phyloP scores from a whole-genome alignment of 2,113 vertebrate species.

The Dascyllus trimaculatus region DNA sequence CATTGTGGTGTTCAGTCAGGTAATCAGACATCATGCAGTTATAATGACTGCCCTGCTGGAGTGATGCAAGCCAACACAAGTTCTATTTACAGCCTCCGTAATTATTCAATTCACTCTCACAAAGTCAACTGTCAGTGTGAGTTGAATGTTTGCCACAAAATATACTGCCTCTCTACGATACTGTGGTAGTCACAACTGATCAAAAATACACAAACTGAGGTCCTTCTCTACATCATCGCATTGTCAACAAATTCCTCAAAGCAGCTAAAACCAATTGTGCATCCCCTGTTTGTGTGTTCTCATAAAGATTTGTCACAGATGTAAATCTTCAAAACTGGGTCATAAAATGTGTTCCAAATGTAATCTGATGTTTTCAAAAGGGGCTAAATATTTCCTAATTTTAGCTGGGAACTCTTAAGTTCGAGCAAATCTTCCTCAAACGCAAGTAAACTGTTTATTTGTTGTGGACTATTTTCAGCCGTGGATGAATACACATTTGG shows the following conservation, averaged over 20 bases:
- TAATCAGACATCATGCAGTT: constrained; percentile 70
- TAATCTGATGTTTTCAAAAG: not conserved
- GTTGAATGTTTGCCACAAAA: constrained; percentile 15
- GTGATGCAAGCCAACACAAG: constrained; percentile 44
- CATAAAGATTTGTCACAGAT: not conserved
- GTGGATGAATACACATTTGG: constrained; percentile 21
- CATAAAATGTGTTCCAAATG: not conserved
- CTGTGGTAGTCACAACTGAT: not conserved
- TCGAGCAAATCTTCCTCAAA: constrained; percentile 8
- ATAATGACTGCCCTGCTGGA: constrained; percentile 64
- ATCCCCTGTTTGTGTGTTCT: not conserved
- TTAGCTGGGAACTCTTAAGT: not conserved
- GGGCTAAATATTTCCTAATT: not conserved
- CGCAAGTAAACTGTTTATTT: not conserved
- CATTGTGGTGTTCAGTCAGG: constrained; percentile 60
- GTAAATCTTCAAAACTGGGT: not conserved
- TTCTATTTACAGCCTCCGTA: constrained; percentile 71
- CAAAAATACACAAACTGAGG: not conserved
- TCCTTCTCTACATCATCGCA: not conserved
- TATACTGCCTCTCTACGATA: not conserved
- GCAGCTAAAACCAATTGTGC: not conserved
- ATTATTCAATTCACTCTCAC: constrained; percentile 73
- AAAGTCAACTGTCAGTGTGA: constrained; percentile 36
- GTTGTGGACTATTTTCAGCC: constrained; percentile 19
- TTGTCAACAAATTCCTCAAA: not conserved